phyloP scores from a whole-genome alignment of 2,797 vertebrate species.

The Phaenicophaeus curvirostris region DNA sequence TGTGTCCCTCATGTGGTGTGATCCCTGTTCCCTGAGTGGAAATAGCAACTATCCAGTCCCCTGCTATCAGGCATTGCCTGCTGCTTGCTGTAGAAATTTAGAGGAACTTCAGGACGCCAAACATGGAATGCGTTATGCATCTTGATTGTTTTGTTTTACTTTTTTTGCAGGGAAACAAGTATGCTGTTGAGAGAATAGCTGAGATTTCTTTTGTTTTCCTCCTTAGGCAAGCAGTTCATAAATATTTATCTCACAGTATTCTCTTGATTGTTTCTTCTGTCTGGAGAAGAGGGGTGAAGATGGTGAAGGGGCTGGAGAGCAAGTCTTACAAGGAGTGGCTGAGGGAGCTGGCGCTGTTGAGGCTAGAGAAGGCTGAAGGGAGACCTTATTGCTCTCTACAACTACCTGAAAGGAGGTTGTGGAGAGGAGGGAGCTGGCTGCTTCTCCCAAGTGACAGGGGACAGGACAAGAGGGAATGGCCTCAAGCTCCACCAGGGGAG shows the following conservation, averaged over 20 bases:
- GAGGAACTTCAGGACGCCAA: not conserved
- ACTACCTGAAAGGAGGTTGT: too few species aligned
- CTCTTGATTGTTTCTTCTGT: not conserved
- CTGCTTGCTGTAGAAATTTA: not conserved
- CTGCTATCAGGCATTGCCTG: not conserved
- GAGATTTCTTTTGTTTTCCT: not conserved
- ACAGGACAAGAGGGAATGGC: too few species aligned
- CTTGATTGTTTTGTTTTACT: not conserved
- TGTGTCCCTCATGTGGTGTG: not conserved
- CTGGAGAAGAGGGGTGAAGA: too few species aligned
- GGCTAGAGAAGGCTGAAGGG: too few species aligned
- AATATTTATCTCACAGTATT: not conserved
- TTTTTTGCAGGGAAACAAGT: not conserved
- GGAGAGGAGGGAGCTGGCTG: too few species aligned
- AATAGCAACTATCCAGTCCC: not conserved
- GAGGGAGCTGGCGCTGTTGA: too few species aligned
- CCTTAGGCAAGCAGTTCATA: not conserved
- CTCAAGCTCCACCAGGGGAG: too few species aligned
- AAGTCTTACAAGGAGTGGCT: too few species aligned
- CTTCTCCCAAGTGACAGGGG: too few species aligned
- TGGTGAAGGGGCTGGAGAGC: too few species aligned
- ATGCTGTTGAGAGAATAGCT: not conserved
- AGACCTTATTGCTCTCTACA: too few species aligned
- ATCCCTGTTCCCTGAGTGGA: not conserved
- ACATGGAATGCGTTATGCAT: fast-evolving